These are phyloP conservation scores for Orestias chungarensis DNA, from an alignment of 2,797 vertebrate species.

Conservation along the genomic window DNA sequence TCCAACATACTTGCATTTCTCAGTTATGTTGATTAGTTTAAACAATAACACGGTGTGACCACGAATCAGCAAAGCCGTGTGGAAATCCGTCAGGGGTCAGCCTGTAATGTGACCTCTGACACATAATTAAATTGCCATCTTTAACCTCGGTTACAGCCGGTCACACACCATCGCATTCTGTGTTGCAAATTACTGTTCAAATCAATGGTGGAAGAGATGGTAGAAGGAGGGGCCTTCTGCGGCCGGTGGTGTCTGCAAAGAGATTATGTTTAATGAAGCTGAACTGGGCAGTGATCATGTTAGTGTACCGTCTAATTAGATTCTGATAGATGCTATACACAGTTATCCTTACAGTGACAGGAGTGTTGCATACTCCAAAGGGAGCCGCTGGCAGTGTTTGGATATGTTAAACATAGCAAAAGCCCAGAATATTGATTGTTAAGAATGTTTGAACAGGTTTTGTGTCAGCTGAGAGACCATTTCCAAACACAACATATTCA, in stretches of 20 bases:
- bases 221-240: slow-evolving; percentile 26
- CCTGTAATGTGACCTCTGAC: slow-evolving; percentile 79
- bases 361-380: slow-evolving; percentile 19
- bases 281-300: slow-evolving; percentile 69
- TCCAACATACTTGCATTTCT: not conserved
- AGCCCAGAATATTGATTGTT: not conserved
- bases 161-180: slow-evolving; percentile 75
- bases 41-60: slow-evolving; percentile 58
- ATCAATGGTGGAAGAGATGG: slow-evolving; percentile 64
- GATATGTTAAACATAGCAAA: not conserved
- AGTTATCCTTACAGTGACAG: slow-evolving; percentile 16
- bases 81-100: slow-evolving; percentile 67
- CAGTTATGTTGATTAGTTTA: slow-evolving; percentile 25
- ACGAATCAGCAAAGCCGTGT: slow-evolving; percentile 59
- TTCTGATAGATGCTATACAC: slow-evolving; percentile 43
- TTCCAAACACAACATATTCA: not conserved
- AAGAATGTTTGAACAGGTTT: not conserved
- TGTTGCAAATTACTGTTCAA: slow-evolving; percentile 71
- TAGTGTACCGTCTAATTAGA: slow-evolving; percentile 57
- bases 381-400: not conserved
- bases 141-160: slow-evolving; percentile 82
- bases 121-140: slow-evolving; percentile 83
- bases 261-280: slow-evolving; percentile 72
- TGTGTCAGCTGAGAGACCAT: not conserved
- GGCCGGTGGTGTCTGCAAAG: slow-evolving; percentile 25